Evolutionary conservation across 2,797 vertebrate genomes (phyloP), one percentile per base, ranked within the genome.

Genomic region (Hydrophis major): DNA sequence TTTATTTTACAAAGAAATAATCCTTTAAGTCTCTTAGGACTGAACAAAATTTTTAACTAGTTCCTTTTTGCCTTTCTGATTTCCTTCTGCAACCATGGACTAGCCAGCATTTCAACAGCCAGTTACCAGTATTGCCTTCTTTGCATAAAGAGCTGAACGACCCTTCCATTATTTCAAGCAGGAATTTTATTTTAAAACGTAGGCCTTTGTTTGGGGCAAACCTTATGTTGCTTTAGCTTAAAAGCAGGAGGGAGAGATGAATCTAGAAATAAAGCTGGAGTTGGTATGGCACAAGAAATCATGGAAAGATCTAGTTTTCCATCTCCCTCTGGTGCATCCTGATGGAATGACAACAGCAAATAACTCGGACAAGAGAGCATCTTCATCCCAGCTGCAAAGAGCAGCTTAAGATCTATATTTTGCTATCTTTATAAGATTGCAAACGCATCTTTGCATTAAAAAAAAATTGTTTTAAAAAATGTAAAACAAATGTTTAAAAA

Each of bases 1-100:
- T 94, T 94, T 95, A 94, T 96, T 96, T 97, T 93, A 95, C 94
- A 96, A 94, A 92, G 95, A 96, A 95, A 95, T 96, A 97, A 97
- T 96, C 94, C 95, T 95, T 96, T 96, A 97, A 96, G 91, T 96
- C 95, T 96, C 95, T 96, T 95, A 94, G 92, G 92, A 88, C 92
- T 95, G 92, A 95, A 96, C 90, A 83, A 95, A 88, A 94, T 92
- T 92, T 92, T 93, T 69, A 22, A 0, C 91, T 95, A 90, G 10
- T 61, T 50, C 56, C 88, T 42, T 47, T 55, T n/a, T 12, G 27
- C 61, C 6, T 53, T 89, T 89, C 69, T 83, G 10, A 83, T 92
- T 27, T n/a, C 8, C 47, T 22, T 28, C 74, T 89, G 55, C 74
- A 87, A 22, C 91, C 91, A 93, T 94, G 93, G 94, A 96, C 93